phyloP scores from a whole-genome alignment of 2,888 invertebrate species.

The Invenusta paracnida region DNA sequence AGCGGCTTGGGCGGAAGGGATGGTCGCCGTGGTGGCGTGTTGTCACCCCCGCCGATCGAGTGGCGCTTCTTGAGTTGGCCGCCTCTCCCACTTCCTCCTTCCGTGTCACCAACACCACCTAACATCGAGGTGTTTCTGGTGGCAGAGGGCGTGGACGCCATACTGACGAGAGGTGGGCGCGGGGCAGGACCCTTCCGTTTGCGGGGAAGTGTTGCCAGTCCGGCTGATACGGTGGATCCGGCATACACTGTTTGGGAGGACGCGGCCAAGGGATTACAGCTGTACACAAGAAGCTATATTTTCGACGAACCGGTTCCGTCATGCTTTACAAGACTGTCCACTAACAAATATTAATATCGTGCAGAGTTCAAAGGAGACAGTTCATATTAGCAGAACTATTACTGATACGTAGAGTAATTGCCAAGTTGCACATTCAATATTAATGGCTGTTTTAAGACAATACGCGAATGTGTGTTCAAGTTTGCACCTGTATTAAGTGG shows the following conservation, averaged over 20 bases:
- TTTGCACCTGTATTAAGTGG: too few species aligned
- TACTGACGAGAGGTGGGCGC: not conserved
- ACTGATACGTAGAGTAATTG: too few species aligned
- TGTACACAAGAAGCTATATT: too few species aligned
- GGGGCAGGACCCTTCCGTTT: slow-evolving; percentile 14
- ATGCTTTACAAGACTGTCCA: too few species aligned
- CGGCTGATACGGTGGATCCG: not conserved
- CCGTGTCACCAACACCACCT: not conserved
- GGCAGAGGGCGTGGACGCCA: not conserved
- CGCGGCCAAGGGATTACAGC: too few species aligned
- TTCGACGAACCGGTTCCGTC: too few species aligned
- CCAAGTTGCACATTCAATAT: too few species aligned
- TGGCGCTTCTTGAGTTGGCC: not conserved
- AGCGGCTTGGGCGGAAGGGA: not conserved
- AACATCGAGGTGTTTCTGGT: not conserved
- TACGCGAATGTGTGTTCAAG: too few species aligned
- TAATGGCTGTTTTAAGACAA: too few species aligned
- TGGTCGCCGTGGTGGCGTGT: not conserved
- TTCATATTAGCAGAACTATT: too few species aligned
- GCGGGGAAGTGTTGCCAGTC: not conserved
- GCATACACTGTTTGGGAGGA: not conserved
- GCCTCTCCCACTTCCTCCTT: not conserved
- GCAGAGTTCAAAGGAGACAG: too few species aligned
- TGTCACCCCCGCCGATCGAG: not conserved
- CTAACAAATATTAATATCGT: not conserved